phyloP scores from a whole-genome alignment of 2,888 invertebrate species.

The Torymus tubicola region DNA sequence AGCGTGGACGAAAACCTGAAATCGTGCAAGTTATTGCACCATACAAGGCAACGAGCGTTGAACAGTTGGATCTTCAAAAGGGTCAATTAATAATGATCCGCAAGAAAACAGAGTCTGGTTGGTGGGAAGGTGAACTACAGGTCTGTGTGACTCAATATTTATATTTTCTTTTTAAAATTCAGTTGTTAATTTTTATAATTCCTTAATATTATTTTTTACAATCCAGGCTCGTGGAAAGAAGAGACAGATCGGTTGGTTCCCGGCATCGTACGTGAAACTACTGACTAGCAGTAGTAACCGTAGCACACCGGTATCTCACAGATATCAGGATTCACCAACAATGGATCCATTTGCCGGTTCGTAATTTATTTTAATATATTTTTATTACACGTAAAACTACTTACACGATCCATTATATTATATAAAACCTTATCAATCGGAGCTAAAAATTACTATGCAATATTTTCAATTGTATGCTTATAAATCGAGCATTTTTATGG shows the following conservation, averaged over 20 bases:
- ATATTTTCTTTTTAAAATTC: conserved; percentile 12
- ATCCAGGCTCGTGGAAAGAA: conserved; percentile 85
- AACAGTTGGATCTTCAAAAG: conserved; percentile 92
- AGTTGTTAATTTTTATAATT: conserved; percentile 21
- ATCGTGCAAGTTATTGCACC: conserved; percentile 96
- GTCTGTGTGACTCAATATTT: conserved; percentile 73
- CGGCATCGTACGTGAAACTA: conserved; percentile 95
- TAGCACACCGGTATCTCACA: conserved; percentile 74
- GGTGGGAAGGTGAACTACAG: conserved; percentile 99
- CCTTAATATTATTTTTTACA: too few relatives aligned
- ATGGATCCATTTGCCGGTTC: conserved; percentile 52
- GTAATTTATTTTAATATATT: conserved; percentile 24
- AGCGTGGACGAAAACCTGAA: conserved; percentile 88
- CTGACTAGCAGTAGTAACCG: conserved; percentile 74
- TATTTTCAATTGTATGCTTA: too few relatives aligned
- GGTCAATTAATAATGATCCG: conserved; percentile 97
- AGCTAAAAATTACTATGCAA: neutral
- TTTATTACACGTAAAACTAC: too few relatives aligned
- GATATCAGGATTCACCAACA: conserved; percentile 73
- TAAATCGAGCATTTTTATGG: neutral
- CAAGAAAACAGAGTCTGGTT: conserved; percentile 97
- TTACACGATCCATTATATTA: too few relatives aligned
- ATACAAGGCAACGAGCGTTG: conserved; percentile 93
- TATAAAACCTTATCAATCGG: too few relatives aligned
- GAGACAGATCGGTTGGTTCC: conserved; percentile 98